phyloP scores from a whole-genome alignment of 2,888 invertebrate species.

The Pterostichus niger region DNA sequence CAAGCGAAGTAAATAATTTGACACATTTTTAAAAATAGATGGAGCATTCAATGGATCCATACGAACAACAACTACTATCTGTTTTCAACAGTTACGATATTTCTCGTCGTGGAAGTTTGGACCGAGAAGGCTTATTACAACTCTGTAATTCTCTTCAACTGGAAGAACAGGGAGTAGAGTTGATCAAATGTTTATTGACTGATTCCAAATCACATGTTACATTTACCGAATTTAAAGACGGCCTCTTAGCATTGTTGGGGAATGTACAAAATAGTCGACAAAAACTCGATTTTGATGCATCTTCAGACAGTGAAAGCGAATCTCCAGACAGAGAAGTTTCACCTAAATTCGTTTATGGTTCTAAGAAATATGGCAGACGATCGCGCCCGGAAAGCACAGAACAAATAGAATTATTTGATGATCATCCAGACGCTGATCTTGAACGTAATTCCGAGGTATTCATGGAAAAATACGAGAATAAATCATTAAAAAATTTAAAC shows the following conservation, averaged over 20 bases:
- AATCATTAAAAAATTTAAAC: constrained; percentile 65
- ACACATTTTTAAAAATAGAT: constrained; percentile 67
- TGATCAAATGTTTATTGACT: constrained; percentile 81
- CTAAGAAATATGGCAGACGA: constrained; percentile 87
- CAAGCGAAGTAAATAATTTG: constrained; percentile 15
- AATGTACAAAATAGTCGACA: constrained; percentile 74
- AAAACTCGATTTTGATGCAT: constrained; percentile 70
- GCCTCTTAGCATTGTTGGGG: constrained; percentile 85
- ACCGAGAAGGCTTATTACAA: constrained; percentile 83
- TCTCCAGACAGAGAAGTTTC: constrained; percentile 86
- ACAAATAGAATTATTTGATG: constrained; percentile 60
- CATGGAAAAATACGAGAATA: constrained; percentile 68
- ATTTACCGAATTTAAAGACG: constrained; percentile 88
- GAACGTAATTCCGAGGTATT: constrained; percentile 63
- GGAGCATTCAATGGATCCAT: constrained; percentile 81
- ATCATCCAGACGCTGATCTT: constrained; percentile 29
- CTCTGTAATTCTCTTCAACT: constrained; percentile 89
- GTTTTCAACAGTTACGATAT: constrained; percentile 90
- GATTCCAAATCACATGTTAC: constrained; percentile 80
- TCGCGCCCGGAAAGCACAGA: constrained; percentile 81
- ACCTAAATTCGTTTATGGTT: constrained; percentile 86
- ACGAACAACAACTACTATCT: constrained; percentile 89
- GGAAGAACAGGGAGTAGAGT: constrained; percentile 84
- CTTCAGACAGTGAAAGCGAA: constrained; percentile 76
- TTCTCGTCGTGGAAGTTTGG: constrained; percentile 84